Evolutionary conservation across 2,888 invertebrate genomes (phyloP), one percentile per base, ranked within the genome.

Genomic region (Pelosia muscerda): DNA sequence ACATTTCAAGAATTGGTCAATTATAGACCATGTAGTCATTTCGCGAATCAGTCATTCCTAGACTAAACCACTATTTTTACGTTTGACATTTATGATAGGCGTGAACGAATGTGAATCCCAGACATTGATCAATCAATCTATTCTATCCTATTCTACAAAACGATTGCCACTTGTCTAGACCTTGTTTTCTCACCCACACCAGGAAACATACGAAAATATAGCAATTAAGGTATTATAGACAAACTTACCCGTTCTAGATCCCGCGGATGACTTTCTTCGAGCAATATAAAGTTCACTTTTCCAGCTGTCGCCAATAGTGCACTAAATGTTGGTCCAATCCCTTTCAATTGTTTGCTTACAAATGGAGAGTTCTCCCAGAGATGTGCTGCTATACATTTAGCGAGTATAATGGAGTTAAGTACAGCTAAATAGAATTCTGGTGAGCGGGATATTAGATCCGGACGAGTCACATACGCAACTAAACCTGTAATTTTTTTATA

Each of bases 361-460:
- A 95, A 96, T 2, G 85, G 85, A 0, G 97, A 97, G 86, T 97
- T 96, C 83, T 97, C 97, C 98, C 98, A 98, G 57, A 98, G 89
- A 78, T 95, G 95, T 0, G 96, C 95, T 34, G 91, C 83, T 73
- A 97, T 93, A 83, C 97, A 97, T 91, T 97, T 97, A 9, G 95
- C 91, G 66, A 98, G 91, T 34, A 96, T 90, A 26, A 96, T 88
- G 0, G 97, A 90, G 87, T 96, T 96, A 6, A 96, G 83, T 19
- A 97, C 89, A 0, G 96, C 95, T 65, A 90, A 88, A 87, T 92
- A 96, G 79, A 91, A 90, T 64, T 88, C 84, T 0, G 91, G 86
- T 23, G 89, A 86, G 57, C 82, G 76, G 1, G 83, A 79, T 70
- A 88, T 79, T 25, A 89, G 63, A 15, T 88, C 88, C 31, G 87